These are phyloP conservation scores for Phlogophora meticulosa DNA, from an alignment of 2,888 invertebrate genomes.

Conservation along the genomic window DNA sequence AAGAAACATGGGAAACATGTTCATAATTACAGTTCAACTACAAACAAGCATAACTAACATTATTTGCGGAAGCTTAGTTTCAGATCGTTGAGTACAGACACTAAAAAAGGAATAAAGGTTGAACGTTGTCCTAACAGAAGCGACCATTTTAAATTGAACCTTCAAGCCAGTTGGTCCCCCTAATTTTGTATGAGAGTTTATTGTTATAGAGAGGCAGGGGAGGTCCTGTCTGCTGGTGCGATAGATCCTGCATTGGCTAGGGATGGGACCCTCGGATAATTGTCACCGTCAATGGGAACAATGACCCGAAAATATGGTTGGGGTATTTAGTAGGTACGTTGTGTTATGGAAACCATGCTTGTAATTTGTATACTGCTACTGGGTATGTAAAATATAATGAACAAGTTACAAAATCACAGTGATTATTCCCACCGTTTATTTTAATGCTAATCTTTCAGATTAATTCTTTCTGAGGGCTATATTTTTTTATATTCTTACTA, in stretches of 20 bases:
- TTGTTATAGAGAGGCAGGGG: constrained; percentile 35
- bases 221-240: constrained; percentile 64
- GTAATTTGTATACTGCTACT: constrained; percentile 41
- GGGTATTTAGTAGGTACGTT: constrained; percentile 54
- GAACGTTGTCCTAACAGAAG: constrained; percentile 63
- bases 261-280: constrained; percentile 78
- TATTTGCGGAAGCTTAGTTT: constrained; percentile 59
- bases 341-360: constrained; percentile 50
- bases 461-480: too few relatives aligned
- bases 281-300: constrained; percentile 76
- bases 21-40: constrained; percentile 39
- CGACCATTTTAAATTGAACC: constrained; percentile 58
- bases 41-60: constrained; percentile 49
- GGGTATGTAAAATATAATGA: background rate
- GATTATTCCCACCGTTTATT: background rate
- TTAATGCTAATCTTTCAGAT: too few relatives aligned
- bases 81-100: constrained; percentile 67
- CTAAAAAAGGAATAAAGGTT: constrained; percentile 73
- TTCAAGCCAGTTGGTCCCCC: constrained; percentile 7
- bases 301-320: constrained; percentile 75
- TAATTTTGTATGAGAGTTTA: constrained; percentile 25
- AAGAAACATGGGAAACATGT: constrained; percentile 6
- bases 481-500: too few relatives aligned
- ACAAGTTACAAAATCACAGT: too few relatives aligned
- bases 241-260: constrained; percentile 70